A percentile compares a stretch with the other conserved stretches of the same genome.
phyloP scores from a whole-genome alignment of 1,140 invertebrate genomes.

The Musca vetustissima region DNA sequence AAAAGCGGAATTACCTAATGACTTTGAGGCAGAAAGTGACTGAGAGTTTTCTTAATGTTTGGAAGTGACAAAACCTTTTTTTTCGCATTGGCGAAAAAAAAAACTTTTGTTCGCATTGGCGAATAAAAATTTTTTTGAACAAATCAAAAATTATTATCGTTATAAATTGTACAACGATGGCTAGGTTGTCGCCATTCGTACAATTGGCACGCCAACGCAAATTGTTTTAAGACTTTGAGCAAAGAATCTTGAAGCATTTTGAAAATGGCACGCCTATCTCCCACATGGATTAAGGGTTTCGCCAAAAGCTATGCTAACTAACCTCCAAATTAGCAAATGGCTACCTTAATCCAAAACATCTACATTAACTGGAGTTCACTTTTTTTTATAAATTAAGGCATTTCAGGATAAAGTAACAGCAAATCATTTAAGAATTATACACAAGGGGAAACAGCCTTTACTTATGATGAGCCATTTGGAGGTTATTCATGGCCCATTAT shows the following conservation, averaged over 20 bases:
- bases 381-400: neutral
- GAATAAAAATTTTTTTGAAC: neutral
- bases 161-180: constrained; percentile 22
- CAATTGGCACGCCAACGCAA: constrained; percentile 15
- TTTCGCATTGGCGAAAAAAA: constrained; percentile 10
- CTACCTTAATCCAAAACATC: neutral
- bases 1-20: too few species aligned
- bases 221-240: neutral
- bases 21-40: too few species aligned
- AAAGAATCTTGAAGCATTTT: neutral
- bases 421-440: neutral
- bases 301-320: neutral
- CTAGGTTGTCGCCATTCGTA: constrained; percentile 26
- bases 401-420: neutral
- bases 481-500: neutral
- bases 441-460: neutral
- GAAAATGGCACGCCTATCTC: neutral
- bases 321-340: neutral
- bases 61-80: constrained; percentile 1
- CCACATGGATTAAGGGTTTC: too few species aligned
- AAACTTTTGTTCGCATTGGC: neutral
- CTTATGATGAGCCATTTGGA: neutral
- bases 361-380: neutral
- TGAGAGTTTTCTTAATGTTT: constrained; percentile 3
- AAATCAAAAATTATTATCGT: neutral